Conservation (phyloP, 1,140 invertebrate genomes). For the Scaptomyza montana region DNA sequence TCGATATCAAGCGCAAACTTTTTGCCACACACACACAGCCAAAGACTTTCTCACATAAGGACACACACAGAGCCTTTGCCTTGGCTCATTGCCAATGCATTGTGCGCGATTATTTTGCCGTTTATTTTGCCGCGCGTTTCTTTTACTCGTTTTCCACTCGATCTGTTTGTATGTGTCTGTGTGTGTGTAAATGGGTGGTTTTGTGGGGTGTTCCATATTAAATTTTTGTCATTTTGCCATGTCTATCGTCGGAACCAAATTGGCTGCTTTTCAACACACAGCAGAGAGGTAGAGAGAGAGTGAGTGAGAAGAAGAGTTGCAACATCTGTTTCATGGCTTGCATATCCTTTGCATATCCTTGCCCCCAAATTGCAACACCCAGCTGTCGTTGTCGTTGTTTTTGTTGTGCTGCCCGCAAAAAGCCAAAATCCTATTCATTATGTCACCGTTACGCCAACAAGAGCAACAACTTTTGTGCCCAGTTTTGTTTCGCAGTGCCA, state of each 20-base stretch:
- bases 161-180: neutral
- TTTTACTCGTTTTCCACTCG: slow-evolving; percentile 29
- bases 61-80: slow-evolving; percentile 26
- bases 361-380: slow-evolving; percentile 62
- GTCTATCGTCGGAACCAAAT: slow-evolving; percentile 75
- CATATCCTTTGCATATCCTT: slow-evolving; percentile 78
- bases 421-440: slow-evolving; percentile 79
- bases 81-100: slow-evolving; percentile 81
- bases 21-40: slow-evolving; percentile 23
- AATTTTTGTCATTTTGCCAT: slow-evolving; percentile 83
- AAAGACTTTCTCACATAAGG: slow-evolving; percentile 7
- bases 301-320: slow-evolving; percentile 57
- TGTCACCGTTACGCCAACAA: slow-evolving; percentile 59
- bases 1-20: slow-evolving; percentile 66
- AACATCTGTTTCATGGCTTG: slow-evolving; percentile 79
- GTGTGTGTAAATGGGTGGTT: slow-evolving; percentile 10
- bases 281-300: too few species aligned
- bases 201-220: slow-evolving; percentile 63
- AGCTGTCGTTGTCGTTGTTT: slow-evolving; percentile 2
- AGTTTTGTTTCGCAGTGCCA: slow-evolving; percentile 24
- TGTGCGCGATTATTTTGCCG: slow-evolving; percentile 82
- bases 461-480: slow-evolving; percentile 28
- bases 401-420: slow-evolving; percentile 62
- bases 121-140: slow-evolving; percentile 75
- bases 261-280: slow-evolving; percentile 81